Conservation (phyloP, 1,140 invertebrate species). For the Macrobrachium rosenbergii region DNA sequence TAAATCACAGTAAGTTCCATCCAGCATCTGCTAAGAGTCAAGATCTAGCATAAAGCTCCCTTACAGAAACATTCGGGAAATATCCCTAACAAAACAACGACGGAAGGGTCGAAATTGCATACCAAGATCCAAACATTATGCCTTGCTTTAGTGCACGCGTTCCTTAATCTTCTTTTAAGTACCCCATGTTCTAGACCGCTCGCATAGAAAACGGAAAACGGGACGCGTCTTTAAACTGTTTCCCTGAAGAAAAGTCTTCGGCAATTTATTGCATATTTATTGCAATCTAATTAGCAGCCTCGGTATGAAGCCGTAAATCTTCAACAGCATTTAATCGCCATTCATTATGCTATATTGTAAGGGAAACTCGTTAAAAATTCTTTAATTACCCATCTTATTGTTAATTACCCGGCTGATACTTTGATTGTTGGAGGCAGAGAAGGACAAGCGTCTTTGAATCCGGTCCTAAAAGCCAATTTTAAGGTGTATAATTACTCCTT, state of each 20-base stretch:
- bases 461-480: too few relatives aligned
- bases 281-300: conserved; percentile 47
- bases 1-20: too few relatives aligned
- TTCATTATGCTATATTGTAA: conserved; percentile 27
- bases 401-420: conserved; percentile 9
- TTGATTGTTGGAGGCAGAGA: conserved; percentile 8
- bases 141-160: neutral
- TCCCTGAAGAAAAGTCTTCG: conserved; percentile 38
- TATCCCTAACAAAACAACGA: too few relatives aligned
- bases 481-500: neutral
- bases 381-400: conserved; percentile 1
- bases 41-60: too few relatives aligned
- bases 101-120: too few relatives aligned
- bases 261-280: conserved; percentile 43
- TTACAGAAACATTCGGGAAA: too few relatives aligned
- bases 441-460: neutral
- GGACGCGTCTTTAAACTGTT: neutral
- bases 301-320: conserved; percentile 32
- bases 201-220: conserved; percentile 32
- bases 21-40: too few relatives aligned
- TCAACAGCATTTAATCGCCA: conserved; percentile 34
- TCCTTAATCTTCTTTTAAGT: neutral
- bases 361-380: conserved; percentile 24
- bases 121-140: too few relatives aligned
- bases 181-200: conserved; percentile 10